phyloP scores from a whole-genome alignment of 2,888 invertebrate genomes.

The Nemoura dubitans region DNA sequence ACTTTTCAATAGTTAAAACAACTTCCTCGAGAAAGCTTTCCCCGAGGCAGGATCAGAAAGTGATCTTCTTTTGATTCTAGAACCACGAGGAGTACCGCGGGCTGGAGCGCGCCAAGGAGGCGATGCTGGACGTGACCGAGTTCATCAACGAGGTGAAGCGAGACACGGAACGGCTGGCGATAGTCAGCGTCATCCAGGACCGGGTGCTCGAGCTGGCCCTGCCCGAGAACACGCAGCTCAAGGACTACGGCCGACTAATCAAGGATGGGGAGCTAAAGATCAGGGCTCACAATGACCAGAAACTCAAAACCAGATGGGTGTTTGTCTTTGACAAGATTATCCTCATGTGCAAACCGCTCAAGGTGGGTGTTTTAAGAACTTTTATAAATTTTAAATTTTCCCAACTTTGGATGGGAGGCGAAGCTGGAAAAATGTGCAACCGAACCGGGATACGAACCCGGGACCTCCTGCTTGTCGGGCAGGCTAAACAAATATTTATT shows the following conservation, averaged over 20 bases:
- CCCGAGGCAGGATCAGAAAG: too few relatives aligned
- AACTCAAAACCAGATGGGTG: slow-evolving; percentile 85
- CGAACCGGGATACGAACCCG: too few relatives aligned
- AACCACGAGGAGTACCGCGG: slow-evolving; percentile 85
- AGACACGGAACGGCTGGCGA: slow-evolving; percentile 91
- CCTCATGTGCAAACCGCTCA: slow-evolving; percentile 87
- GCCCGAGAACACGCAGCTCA: slow-evolving; percentile 81
- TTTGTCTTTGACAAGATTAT: slow-evolving; percentile 98
- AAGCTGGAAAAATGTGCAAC: too few relatives aligned
- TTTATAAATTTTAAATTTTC: too few relatives aligned
- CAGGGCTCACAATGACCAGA: slow-evolving; percentile 84
- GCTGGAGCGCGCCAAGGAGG: slow-evolving; percentile 87
- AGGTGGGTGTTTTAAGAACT: slow-evolving; percentile 64
- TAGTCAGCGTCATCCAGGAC: slow-evolving; percentile 89
- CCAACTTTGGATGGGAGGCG: too few relatives aligned
- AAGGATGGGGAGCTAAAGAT: slow-evolving; percentile 95
- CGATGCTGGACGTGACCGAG: slow-evolving; percentile 95
- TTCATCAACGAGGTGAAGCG: slow-evolving; percentile 98
- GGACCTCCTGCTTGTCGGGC: too few relatives aligned
- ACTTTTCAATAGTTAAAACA: too few relatives aligned
- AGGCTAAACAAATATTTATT: too few relatives aligned
- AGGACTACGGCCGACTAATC: slow-evolving; percentile 90
- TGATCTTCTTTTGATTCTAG: too few relatives aligned
- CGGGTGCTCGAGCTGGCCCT: slow-evolving; percentile 85
- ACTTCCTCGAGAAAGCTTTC: too few relatives aligned